Evolutionary conservation across 2,113 vertebrate genomes (phyloP).

Genomic region (Gasterosteus nipponicus): DNA sequence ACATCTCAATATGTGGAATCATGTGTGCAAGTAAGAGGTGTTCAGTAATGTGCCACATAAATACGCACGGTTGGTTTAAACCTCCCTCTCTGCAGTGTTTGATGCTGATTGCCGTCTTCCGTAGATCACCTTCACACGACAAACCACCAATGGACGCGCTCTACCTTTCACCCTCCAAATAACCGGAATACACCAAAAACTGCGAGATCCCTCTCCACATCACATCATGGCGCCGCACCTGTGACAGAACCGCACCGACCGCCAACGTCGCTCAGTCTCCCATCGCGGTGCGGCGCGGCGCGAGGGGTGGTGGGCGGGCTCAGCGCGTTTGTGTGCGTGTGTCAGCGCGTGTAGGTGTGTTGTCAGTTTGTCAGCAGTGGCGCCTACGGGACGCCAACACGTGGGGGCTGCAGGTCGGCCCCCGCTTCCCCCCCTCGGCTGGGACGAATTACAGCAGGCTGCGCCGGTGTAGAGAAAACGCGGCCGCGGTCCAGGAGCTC

Average conservation of each 20-base stretch:
- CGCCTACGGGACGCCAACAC: slow-evolving; percentile 60
- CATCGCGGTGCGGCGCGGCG: too few relatives aligned
- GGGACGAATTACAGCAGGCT: slow-evolving; percentile 63
- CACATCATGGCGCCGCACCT: background rate
- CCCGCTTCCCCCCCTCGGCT: background rate
- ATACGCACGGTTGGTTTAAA: background rate
- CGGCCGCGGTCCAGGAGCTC: slow-evolving; percentile 62
- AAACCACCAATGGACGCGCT: too few relatives aligned
- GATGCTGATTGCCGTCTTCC: slow-evolving; percentile 9
- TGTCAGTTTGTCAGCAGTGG: slow-evolving; percentile 65
- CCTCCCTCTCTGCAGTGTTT: slow-evolving; percentile 10
- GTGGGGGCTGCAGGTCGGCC: slow-evolving; percentile 45
- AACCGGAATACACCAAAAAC: slow-evolving; percentile 18
- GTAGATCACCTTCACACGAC: slow-evolving; percentile 25
- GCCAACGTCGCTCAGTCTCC: too few relatives aligned
- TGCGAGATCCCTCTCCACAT: slow-evolving; percentile 1
- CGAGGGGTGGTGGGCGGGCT: slow-evolving; percentile 26
- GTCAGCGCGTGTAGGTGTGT: slow-evolving; percentile 60
- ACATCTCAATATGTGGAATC: too few relatives aligned
- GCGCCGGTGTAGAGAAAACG: slow-evolving; percentile 50
- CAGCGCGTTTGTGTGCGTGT: slow-evolving; percentile 55
- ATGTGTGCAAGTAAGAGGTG: background rate
- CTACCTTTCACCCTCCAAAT: too few relatives aligned
- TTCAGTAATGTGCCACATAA: background rate
- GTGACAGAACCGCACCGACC: too few relatives aligned